phyloP scores from a whole-genome alignment of 2,797 vertebrate species.

The Muscicapa striata region DNA sequence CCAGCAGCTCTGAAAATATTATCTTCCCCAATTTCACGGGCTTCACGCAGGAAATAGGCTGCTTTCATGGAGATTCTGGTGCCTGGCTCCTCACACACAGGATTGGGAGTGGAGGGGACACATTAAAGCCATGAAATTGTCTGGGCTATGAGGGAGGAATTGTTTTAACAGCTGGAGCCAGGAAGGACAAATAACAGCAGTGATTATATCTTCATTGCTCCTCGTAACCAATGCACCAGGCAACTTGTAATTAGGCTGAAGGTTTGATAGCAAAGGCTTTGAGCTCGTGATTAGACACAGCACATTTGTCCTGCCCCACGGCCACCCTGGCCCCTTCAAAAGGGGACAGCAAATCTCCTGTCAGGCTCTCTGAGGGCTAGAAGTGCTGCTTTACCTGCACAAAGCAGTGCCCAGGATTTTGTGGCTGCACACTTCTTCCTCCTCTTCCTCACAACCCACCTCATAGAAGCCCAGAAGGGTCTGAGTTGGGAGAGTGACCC shows the following conservation, averaged over 20 bases:
- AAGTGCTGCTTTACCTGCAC: rapidly evolving
- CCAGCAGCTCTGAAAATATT: constrained; percentile 66
- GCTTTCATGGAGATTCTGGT: constrained; percentile 58
- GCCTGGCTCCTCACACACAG: neutral
- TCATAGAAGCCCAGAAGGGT: neutral
- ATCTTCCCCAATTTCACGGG: constrained; percentile 76
- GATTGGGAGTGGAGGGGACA: constrained; percentile 12
- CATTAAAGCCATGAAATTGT: constrained; percentile 70
- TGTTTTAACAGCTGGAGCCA: constrained; percentile 76
- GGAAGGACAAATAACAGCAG: constrained; percentile 75
- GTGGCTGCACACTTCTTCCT: neutral
- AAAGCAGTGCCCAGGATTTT: rapidly evolving
- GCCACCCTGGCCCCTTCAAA: neutral
- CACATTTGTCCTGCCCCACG: constrained; percentile 53
- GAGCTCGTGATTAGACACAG: constrained; percentile 43
- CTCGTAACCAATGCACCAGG: constrained; percentile 57
- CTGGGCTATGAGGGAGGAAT: constrained; percentile 73
- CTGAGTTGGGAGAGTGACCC: neutral
- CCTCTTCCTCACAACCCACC: rapidly evolving
- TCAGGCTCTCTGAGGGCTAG: neutral
- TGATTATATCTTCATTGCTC: constrained; percentile 76
- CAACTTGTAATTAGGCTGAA: constrained; percentile 69
- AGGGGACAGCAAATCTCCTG: neutral
- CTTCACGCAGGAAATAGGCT: constrained; percentile 63
- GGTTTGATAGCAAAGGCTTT: constrained; percentile 55